Base-by-base conservation (phyloP, 2,888 invertebrate species). In the Hydroisotoma schaefferi region DNA sequence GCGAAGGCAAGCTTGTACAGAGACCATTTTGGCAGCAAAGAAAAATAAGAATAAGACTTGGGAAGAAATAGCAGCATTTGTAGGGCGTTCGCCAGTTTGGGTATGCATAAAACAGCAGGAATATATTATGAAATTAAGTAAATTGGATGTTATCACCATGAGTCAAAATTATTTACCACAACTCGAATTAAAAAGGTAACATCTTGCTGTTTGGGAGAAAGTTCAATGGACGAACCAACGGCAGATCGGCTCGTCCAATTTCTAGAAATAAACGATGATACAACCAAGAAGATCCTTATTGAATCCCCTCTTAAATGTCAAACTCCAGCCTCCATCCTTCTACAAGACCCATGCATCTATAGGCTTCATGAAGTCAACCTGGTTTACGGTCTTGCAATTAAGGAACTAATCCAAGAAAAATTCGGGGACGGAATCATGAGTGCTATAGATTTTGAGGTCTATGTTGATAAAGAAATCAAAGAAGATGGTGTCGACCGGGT, bases 381-480 rank as follows among this genome's bases (percentile, higher is more conserved):
- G 1, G 62, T 60, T n/a, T 70, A 70, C 33, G 70, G 65, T 23
- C 51, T 63, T 2, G 49, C 67, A 8, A 56, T 70, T 15, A 65
- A 65, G 37, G 70, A 70, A 29, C 38, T 70, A 10, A 66, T 70
- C 20, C 65, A 68, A 29, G 70, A 70, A 46, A 67, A 68, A 48
- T 70, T 68, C 37, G 70, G 70, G 6, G 70, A 67, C 53, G 70
- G 70, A n/a, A 68, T 70, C 26, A 70, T 70, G 70, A 63, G 63
- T 43, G 70, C 70, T 3, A 68, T 70, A 57, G 66, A 68, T 48
- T 67, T 70, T 33, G 63, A 58, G 25, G 56, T 70, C 29, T 61
- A 68, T 23, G 64, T 70, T 22, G 68, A 70, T 18, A 67, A 61
- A 43, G 59, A 61, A 15, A 59, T 65, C 25, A 61, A 67, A 43